Evolutionary conservation across 2,888 invertebrate genomes (phyloP), one percentile per base, ranked within the genome.

Genomic region (Eulithis prunata): DNA sequence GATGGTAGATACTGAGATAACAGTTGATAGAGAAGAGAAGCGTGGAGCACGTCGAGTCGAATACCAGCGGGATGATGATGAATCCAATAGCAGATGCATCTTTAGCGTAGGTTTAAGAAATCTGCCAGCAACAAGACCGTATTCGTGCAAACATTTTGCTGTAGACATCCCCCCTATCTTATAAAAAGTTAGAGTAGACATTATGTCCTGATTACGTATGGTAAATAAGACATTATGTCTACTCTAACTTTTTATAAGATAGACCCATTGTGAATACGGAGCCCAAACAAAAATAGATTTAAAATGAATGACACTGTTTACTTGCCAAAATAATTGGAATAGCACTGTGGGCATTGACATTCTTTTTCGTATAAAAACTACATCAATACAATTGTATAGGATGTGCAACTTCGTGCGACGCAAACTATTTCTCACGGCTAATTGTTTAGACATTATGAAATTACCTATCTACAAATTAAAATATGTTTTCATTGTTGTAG

Each of bases 311-410:
- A 86, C 86, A 86, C 82, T 81, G 86, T 81, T 82, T 74, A 80
- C 82, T 84, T 91, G 91, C 91, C 91, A 91, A 91, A 90, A 91
- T 91, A 86, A 85, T 90, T 87, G 69, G 82, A 86, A 91, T 92
- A 90, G 82, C 88, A 74, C 58, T 73, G 84, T 90, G 89, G 88
- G 79, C 91, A 85, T 89, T 74, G 70, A 71, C 73, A 68, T 73
- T 70, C 57, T 70, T 73, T 71, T 71, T 69, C 54, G 60, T 63
- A 52, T 59, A 28, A 65, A 66, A 69, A 21, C 58, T 66, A 66
- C 62, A 62, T 66, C 62, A 69, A 64, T 36, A 63, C 59, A 54
- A 55, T 64, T 1, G 36, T 46, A 13, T 21, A 51, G 8, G 32
- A 58, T 64, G 55, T 71, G 61, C 54, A 69, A 71, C 60, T 49